Conservation (phyloP, 1,140 invertebrate genomes). For the Notospermus geniculatus region DNA sequence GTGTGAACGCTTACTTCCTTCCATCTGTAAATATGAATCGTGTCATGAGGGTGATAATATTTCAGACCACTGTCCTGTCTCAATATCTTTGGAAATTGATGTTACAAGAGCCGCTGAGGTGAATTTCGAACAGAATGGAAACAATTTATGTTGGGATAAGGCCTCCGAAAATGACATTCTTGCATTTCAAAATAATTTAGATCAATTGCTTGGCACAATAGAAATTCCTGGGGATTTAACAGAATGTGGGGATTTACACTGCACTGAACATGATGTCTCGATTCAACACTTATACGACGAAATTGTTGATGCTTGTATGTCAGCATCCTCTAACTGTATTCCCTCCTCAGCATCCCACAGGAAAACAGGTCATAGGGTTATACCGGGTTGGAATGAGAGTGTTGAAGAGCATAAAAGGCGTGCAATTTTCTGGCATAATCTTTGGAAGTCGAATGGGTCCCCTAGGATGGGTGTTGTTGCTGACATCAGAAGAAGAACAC, state of each 20-base stretch:
- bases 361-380: background rate
- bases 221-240: no score
- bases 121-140: no score
- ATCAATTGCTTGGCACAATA: no score
- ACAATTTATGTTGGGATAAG: no score
- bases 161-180: no score
- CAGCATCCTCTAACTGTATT: background rate
- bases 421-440: slow-evolving; percentile 3
- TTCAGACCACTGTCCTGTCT: no score
- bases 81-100: no score
- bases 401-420: background rate
- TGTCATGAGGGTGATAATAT: no score
- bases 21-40: no score
- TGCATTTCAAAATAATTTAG: no score
- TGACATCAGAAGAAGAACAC: slow-evolving; percentile 1
- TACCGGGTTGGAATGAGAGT: slow-evolving; percentile 3
- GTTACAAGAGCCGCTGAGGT: no score
- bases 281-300: background rate
- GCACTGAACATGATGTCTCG: background rate
- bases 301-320: background rate
- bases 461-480: background rate
- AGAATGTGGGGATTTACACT: background rate
- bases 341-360: no score
- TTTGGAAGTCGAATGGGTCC: background rate
- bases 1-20: background rate